Conservation (phyloP, 64 coral and sea anemone genomes). For the Catalaphyllia jardinei region DNA sequence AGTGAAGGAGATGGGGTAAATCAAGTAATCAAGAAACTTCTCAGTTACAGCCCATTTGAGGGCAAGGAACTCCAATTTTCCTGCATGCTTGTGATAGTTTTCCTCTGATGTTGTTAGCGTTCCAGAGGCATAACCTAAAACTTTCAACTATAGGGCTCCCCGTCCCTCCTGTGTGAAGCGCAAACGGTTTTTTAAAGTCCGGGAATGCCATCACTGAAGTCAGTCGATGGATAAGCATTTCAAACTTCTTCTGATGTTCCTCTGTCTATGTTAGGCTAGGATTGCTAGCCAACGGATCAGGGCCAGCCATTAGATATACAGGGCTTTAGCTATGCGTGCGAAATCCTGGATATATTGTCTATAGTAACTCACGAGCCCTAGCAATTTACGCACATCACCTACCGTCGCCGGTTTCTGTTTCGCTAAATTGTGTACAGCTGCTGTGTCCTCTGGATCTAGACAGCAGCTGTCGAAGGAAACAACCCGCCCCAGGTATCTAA, state of each 20-base stretch:
- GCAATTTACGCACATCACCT: slow-evolving; percentile 43
- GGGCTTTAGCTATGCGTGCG: slow-evolving; percentile 41
- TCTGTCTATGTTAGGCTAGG: slow-evolving; percentile 13
- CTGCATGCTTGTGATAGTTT: slow-evolving; percentile 12
- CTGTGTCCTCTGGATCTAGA: slow-evolving; percentile 19
- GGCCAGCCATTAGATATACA: slow-evolving; percentile 37
- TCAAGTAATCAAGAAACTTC: slow-evolving; percentile 38
- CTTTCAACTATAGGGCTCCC: neutral
- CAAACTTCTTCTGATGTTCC: slow-evolving; percentile 22
- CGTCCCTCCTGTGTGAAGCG: slow-evolving; percentile 18
- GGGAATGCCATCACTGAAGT: slow-evolving; percentile 22
- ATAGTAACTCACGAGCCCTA: slow-evolving; percentile 28
- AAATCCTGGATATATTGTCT: slow-evolving; percentile 48
- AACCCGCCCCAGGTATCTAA: no score
- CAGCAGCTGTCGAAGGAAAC: neutral
- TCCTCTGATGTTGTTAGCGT: slow-evolving; percentile 32
- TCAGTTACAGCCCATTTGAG: slow-evolving; percentile 38
- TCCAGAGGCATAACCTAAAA: slow-evolving; percentile 30
- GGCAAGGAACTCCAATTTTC: slow-evolving; percentile 30
- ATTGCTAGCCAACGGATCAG: slow-evolving; percentile 14
- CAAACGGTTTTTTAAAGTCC: slow-evolving; percentile 40
- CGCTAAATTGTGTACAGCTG: neutral
- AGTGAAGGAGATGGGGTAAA: slow-evolving; percentile 28
- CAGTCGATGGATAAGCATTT: slow-evolving; percentile 17
- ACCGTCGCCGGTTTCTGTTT: slow-evolving; percentile 28